Evolutionary conservation across 2,113 vertebrate species (phyloP).

Genomic region (Glaucomys volans): DNA sequence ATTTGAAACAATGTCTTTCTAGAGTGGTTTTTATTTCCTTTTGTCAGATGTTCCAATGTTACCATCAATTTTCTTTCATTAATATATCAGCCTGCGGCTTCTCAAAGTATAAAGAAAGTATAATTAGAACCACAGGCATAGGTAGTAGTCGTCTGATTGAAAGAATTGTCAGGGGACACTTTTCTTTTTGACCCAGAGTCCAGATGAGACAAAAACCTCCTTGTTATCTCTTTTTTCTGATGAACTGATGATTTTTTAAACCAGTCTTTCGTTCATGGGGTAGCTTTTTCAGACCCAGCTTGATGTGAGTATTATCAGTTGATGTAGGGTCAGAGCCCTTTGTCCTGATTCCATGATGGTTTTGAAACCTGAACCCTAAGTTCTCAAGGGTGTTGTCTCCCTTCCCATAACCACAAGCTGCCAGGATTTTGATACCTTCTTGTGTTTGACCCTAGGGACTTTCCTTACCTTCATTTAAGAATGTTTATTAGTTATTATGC

Average conservation of each 20-base stretch:
- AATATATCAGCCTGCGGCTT: conserved; percentile 5
- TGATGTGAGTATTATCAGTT: neutral
- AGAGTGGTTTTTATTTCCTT: neutral
- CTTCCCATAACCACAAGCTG: neutral
- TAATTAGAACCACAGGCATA: neutral
- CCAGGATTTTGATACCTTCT: conserved; percentile 36
- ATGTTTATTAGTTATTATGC: conserved; percentile 41
- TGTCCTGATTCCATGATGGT: neutral
- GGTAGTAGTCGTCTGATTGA: neutral
- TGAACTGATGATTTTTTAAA: conserved; percentile 32
- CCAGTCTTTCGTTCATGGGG: neutral
- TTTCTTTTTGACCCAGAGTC: conserved; percentile 22
- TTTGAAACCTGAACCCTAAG: conserved; percentile 26
- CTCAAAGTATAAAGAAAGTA: neutral
- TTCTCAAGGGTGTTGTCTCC: conserved; percentile 17
- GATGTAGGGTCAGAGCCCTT: neutral
- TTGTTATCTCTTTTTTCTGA: neutral
- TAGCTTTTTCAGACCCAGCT: neutral
- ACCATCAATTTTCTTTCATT: neutral
- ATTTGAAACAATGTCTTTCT: conserved; percentile 24
- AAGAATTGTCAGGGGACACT: neutral
- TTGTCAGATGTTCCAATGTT: neutral
- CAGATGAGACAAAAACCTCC: neutral
- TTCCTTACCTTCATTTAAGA: conserved; percentile 46
- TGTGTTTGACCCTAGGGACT: neutral